These are phyloP conservation scores for Noctua pronuba DNA, from an alignment of 2,888 invertebrate species.

Conservation along the genomic window DNA sequence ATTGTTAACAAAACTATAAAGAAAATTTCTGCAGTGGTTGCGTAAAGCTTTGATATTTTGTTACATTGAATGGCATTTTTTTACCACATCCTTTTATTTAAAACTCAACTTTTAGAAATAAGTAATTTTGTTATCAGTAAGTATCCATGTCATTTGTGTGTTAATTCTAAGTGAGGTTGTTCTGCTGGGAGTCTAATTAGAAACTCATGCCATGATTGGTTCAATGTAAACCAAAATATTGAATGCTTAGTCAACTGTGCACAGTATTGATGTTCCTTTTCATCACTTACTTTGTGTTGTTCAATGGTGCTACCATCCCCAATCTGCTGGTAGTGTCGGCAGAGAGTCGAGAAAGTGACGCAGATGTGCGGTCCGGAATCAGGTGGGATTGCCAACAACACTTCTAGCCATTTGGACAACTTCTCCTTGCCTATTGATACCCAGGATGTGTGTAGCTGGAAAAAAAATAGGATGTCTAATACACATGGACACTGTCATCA, in stretches of 20 bases:
- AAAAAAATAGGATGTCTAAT: not conserved
- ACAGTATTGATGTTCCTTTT: no score
- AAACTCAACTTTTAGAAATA: not conserved
- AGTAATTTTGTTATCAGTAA: not conserved
- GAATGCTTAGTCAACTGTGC: not conserved
- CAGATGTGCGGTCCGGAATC: conserved; percentile 90
- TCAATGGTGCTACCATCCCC: conserved; percentile 86
- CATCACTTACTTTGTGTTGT: conserved; percentile 88
- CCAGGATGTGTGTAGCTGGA: conserved; percentile 86
- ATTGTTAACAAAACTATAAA: not conserved
- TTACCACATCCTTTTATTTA: not conserved
- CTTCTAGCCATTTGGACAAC: conserved; percentile 87
- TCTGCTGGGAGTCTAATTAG: not conserved
- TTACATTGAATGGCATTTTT: not conserved
- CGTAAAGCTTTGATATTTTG: not conserved
- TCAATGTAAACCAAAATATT: not conserved
- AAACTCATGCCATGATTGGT: not conserved
- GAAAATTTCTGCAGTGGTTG: not conserved
- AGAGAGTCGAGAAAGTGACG: conserved; percentile 92
- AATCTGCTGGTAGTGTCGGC: conserved; percentile 89
- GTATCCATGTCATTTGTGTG: not conserved
- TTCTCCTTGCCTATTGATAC: conserved; percentile 82
- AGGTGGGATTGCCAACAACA: conserved; percentile 85
- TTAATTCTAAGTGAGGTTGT: not conserved
- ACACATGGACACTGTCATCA: not conserved